phyloP scores from a whole-genome alignment of 1,140 invertebrate species.

The Drosophila orosa region DNA sequence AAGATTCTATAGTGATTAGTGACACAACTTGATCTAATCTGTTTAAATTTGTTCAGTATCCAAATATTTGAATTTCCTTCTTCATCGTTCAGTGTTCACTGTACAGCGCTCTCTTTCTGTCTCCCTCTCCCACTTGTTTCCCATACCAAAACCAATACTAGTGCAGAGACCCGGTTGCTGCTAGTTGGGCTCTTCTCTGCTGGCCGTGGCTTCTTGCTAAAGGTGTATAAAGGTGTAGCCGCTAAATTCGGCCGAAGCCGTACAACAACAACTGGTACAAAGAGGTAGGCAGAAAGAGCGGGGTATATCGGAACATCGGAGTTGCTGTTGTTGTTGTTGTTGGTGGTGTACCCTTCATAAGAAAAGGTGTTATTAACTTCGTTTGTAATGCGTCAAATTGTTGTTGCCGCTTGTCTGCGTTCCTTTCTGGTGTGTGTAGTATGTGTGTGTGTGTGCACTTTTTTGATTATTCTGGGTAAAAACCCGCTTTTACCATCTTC shows the following conservation, averaged over 20 bases:
- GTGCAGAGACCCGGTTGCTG: constrained; percentile 24
- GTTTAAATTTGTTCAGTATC: not conserved
- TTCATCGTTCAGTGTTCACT: not conserved
- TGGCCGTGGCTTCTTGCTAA: constrained; percentile 54
- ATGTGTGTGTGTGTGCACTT: constrained; percentile 48
- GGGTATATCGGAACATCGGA: constrained; percentile 37
- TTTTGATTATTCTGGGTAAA: constrained; percentile 80
- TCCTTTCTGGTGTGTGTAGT: constrained; percentile 29
- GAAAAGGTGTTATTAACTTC: constrained; percentile 81
- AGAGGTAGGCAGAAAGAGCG: constrained; percentile 11
- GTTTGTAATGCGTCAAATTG: constrained; percentile 68
- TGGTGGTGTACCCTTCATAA: constrained; percentile 69
- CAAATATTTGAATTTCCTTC: not conserved
- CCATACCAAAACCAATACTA: constrained; percentile 34
- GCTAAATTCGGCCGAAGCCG: constrained; percentile 73
- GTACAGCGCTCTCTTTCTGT: constrained; percentile 18
- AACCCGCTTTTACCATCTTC: constrained; percentile 76
- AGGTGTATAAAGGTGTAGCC: constrained; percentile 57
- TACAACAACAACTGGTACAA: constrained; percentile 60
- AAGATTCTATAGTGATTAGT: too few relatives aligned
- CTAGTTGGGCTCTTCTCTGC: constrained; percentile 18
- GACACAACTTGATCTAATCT: too few relatives aligned
- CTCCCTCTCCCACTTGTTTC: not conserved
- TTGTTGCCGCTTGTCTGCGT: constrained; percentile 46
- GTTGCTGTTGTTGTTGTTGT: constrained; percentile 14